Evolutionary conservation across 2,113 vertebrate species (phyloP).

Genomic region (Brienomyrus longianalis): DNA sequence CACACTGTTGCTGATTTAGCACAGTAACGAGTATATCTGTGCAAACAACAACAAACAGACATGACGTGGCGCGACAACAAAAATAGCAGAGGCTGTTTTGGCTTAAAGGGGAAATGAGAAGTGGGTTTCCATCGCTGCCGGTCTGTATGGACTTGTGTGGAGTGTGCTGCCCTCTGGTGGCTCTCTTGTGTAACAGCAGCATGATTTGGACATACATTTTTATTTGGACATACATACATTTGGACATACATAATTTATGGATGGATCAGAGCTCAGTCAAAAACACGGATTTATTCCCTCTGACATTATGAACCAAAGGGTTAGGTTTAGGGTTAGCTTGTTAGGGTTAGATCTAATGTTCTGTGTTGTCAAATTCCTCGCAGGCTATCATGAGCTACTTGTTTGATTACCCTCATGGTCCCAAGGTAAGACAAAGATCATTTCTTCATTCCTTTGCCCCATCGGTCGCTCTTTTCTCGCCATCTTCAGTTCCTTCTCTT

Average conservation of each 20-base stretch:
- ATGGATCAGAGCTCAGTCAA: not conserved
- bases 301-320: not conserved
- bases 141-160: not conserved
- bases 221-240: too few species aligned
- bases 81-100: not conserved
- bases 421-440: conserved; percentile 48
- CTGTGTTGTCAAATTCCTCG: conserved; percentile 5
- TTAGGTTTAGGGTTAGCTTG: too few species aligned
- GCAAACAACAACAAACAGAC: not conserved
- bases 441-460: not conserved
- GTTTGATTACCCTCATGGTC: conserved; percentile 48
- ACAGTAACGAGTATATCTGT: not conserved
- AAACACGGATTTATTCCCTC: not conserved
- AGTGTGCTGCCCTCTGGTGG: not conserved
- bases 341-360: not conserved
- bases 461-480: not conserved
- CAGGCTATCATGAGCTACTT: conserved; percentile 76
- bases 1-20: not conserved
- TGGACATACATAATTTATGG: not conserved
- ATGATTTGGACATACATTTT: not conserved
- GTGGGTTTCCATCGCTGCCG: not conserved
- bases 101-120: not conserved
- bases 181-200: not conserved
- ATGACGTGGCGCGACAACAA: not conserved
- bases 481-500: not conserved